Conservation (phyloP, 2,888 invertebrate genomes). For the Electrophaes corylata region DNA sequence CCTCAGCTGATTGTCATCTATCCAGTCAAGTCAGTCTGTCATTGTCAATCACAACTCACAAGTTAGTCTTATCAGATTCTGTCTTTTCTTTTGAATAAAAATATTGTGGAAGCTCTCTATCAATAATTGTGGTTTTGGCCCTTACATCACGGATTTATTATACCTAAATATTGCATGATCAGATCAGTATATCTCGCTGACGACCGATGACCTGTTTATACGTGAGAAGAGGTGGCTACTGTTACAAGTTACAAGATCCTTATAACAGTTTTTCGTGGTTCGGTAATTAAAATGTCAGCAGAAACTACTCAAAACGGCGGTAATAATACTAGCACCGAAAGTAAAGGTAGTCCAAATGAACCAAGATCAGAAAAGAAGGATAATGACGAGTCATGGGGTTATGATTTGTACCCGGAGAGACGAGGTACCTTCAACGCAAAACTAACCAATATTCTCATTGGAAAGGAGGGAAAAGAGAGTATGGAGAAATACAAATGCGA, state of each 20-base stretch:
- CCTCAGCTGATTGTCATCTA: too few species aligned
- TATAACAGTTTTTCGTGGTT: constrained; percentile 3
- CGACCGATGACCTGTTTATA: too few species aligned
- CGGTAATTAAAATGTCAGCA: constrained; percentile 48
- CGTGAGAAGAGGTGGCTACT: too few species aligned
- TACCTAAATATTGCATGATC: too few species aligned
- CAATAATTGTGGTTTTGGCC: too few species aligned
- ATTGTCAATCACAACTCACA: too few species aligned
- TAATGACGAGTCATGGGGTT: constrained; percentile 85
- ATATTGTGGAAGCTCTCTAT: too few species aligned
- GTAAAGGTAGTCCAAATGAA: constrained; percentile 30
- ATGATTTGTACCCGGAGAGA: constrained; percentile 93
- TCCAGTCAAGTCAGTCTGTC: too few species aligned
- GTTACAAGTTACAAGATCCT: background rate
- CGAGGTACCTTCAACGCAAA: constrained; percentile 85
- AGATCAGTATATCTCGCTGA: too few species aligned
- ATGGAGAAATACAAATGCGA: constrained; percentile 92
- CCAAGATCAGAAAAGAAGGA: constrained; percentile 27
- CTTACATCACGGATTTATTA: too few species aligned
- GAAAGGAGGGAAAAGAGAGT: constrained; percentile 88
- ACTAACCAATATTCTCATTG: constrained; percentile 82
- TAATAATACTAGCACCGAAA: constrained; percentile 26
- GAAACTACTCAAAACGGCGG: constrained; percentile 36
- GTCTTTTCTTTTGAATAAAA: too few species aligned
- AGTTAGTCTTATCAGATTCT: too few species aligned